Conservation (phyloP, 1,140 invertebrate genomes). For the Wiebesia pumilae region DNA sequence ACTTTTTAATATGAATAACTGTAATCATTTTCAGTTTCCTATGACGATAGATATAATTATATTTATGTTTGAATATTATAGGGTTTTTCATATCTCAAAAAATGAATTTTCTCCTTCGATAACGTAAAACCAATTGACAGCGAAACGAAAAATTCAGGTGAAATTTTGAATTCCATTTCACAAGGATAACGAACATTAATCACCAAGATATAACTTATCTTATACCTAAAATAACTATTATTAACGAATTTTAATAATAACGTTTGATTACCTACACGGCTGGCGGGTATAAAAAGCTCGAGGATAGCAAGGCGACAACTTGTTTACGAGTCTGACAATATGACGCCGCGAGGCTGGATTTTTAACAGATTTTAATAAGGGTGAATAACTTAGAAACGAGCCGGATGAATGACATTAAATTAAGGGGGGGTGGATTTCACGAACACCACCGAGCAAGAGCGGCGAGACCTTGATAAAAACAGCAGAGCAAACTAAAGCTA, state of each 20-base stretch:
- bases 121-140: no score
- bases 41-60: no score
- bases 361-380: conserved; percentile 72
- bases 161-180: neutral
- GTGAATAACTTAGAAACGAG: conserved; percentile 64
- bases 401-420: conserved; percentile 73
- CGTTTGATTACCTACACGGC: conserved; percentile 20
- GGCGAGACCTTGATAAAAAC: conserved; percentile 47
- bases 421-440: conserved; percentile 59
- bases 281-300: conserved; percentile 19
- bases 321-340: conserved; percentile 58
- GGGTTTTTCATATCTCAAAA: no score
- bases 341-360: conserved; percentile 59
- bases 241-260: conserved; percentile 31
- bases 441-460: conserved; percentile 1
- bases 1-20: no score
- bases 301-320: conserved; percentile 42
- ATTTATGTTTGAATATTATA: no score
- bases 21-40: no score
- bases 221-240: neutral
- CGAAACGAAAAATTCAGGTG: no score
- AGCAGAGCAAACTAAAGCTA: neutral
- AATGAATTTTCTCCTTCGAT: no score
- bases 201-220: neutral
- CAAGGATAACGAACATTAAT: neutral